phyloP scores from a whole-genome alignment of 2,113 vertebrate genomes.

The Cynopterus brachyotis region DNA sequence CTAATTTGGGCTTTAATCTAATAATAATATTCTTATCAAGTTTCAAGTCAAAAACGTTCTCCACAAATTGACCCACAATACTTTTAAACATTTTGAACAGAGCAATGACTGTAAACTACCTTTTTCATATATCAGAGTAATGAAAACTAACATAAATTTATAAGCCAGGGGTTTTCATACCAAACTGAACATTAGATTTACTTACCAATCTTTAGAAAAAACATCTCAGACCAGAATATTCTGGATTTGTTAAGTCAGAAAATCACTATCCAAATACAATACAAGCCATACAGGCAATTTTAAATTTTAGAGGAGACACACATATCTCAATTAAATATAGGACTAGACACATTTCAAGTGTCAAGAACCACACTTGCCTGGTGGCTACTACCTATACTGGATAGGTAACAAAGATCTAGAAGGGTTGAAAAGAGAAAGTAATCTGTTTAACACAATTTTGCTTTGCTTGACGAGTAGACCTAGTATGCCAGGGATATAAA shows the following conservation, averaged over 20 bases:
- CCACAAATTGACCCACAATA: neutral
- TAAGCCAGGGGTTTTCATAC: neutral
- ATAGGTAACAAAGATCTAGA: neutral
- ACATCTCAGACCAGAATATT: neutral
- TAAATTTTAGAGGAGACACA: neutral
- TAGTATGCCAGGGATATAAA: neutral
- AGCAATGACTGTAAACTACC: neutral
- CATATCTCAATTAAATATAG: neutral
- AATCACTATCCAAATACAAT: neutral
- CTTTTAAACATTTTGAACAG: slow-evolving; percentile 8
- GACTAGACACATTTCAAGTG: neutral
- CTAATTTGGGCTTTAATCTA: neutral
- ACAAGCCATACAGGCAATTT: neutral
- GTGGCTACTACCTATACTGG: neutral
- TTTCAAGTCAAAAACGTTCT: slow-evolving; percentile 30
- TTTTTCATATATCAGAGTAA: neutral
- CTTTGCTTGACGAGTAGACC: neutral
- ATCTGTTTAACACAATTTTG: neutral
- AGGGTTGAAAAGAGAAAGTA: neutral
- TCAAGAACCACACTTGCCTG: neutral
- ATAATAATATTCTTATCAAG: neutral
- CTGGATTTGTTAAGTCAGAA: neutral
- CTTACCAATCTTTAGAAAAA: neutral
- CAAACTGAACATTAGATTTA: slow-evolving; percentile 20
- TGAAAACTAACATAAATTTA: slow-evolving; percentile 23